Evolutionary conservation across 2,113 vertebrate species (phyloP).

Genomic region (Stomatorhinus ivindoensis): DNA sequence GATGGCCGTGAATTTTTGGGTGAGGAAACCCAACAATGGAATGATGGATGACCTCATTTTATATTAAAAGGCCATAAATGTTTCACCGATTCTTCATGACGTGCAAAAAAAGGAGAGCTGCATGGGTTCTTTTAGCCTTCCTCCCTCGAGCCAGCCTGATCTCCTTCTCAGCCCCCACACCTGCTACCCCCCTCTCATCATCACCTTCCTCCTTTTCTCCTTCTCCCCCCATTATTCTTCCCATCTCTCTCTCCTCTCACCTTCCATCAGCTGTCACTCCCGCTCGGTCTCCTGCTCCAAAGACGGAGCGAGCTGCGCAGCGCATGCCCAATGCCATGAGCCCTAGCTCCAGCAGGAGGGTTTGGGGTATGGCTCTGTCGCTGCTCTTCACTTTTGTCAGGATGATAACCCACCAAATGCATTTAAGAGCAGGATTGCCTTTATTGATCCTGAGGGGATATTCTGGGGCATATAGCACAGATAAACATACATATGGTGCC

Average conservation of each 20-base stretch:
- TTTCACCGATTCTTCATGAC: conserved; percentile 26
- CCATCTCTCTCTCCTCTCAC: conserved; percentile 14
- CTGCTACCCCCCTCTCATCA: conserved; percentile 1
- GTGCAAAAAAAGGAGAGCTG: not conserved
- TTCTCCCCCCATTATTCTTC: not conserved
- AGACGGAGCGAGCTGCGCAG: not conserved
- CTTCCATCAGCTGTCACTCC: not conserved
- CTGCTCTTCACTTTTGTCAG: conserved; percentile 41
- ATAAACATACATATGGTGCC: not conserved
- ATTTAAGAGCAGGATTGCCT: not conserved
- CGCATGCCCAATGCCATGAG: not conserved
- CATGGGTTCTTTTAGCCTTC: not conserved
- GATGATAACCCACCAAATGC: not conserved
- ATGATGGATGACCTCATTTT: conserved; percentile 8
- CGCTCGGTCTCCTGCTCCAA: not conserved
- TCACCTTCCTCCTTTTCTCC: not conserved
- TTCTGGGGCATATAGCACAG: not conserved
- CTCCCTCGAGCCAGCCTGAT: conserved; percentile 8
- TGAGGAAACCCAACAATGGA: conserved; percentile 30
- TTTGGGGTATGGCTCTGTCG: conserved; percentile 35
- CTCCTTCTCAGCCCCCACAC: not conserved
- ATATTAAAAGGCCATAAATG: conserved; percentile 30
- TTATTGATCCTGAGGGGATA: not conserved
- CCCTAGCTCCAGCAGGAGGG: not conserved
- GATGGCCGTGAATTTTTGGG: conserved; percentile 32